Percentiles rank a stretch among this genome's conserved stretches.
Conservation (phyloP, 2,888 invertebrate genomes). For the Orchesellides sinensis region DNA sequence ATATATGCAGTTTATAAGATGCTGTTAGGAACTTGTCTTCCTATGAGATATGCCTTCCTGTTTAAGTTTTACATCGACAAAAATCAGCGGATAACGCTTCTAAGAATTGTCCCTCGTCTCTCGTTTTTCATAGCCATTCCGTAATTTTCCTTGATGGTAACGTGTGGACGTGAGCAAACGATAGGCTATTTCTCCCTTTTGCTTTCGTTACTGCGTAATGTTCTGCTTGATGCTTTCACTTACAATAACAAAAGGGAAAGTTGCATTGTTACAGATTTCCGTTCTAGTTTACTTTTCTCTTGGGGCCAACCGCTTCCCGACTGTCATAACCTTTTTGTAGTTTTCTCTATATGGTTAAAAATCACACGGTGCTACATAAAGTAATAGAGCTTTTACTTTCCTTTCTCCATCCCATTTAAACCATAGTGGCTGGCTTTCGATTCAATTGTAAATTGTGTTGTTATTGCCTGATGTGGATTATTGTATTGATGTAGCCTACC, state of each 20-base stretch:
- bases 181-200: not conserved
- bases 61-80: too few species aligned
- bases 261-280: conserved; percentile 54
- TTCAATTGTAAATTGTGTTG: conserved; percentile 31
- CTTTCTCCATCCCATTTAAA: not conserved
- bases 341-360: conserved; percentile 30
- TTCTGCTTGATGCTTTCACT: conserved; percentile 28
- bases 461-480: conserved; percentile 23
- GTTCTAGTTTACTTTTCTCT: conserved; percentile 56
- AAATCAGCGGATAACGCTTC: conserved; percentile 17
- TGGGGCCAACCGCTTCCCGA: conserved; percentile 42
- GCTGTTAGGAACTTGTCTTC: not conserved
- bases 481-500: too few species aligned
- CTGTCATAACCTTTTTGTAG: conserved; percentile 56
- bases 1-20: not conserved
- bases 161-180: conserved; percentile 29
- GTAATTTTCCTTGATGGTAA: conserved; percentile 18
- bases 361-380: conserved; percentile 27
- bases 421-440: not conserved
- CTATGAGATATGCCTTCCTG: not conserved
- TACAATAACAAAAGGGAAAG: conserved; percentile 14
- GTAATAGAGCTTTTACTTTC: conserved; percentile 16
- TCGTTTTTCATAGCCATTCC: not conserved
- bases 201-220: conserved; percentile 9
- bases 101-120: conserved; percentile 1